Evolutionary conservation across 2,797 vertebrate species (phyloP), one percentile per base, ranked within the genome.

Genomic region (Coracias cyanogaster): DNA sequence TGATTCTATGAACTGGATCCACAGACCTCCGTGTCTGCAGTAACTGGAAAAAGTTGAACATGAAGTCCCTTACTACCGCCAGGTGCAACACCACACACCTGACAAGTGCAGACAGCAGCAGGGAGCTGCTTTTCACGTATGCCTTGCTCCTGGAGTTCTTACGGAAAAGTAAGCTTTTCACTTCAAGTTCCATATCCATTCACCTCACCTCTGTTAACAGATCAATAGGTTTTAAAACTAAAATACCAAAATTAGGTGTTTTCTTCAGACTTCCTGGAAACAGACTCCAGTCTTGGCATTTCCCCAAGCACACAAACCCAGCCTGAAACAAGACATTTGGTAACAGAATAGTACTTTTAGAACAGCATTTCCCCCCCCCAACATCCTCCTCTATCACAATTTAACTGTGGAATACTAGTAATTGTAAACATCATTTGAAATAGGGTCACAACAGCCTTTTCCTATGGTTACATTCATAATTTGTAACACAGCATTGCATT

Each of bases 401-500:
- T 70, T 80, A 46, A 60, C 4, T 12, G 24, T 69, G 54, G 85
- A 94, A 65, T 26, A 83, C 24, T 29, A 5, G 37, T 15, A 83
- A 76, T 24, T 0, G 0, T 65, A 93, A 93, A 79, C 31, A 33
- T 66, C 24, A 82, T 20, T 54, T 54, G 9, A 66, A 95, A 81
- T 25, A 74, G 9, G 22, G 69, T 71, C 92, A 82, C 66, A 85
- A 66, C 37, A 69, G 70, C 49, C 72, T 94, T 87, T 60, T 87
- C 18, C 37, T 62, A 37, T 72, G 93, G 84, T 93, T 82, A 92
- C 43, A 60, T 82, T 48, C 67, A 91, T 91, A 91, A 87, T 82
- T 94, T 85, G 64, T 91, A 94, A 60, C 60, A 77, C 51, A 85
- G 62, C n/a, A 70, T 48, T 80, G 74, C 82, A 92, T 95, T 89